Percentiles rank a stretch among this genome's conserved stretches.
phyloP scores from a whole-genome alignment of 1,140 invertebrate genomes.

The Epicauta chinensis region DNA sequence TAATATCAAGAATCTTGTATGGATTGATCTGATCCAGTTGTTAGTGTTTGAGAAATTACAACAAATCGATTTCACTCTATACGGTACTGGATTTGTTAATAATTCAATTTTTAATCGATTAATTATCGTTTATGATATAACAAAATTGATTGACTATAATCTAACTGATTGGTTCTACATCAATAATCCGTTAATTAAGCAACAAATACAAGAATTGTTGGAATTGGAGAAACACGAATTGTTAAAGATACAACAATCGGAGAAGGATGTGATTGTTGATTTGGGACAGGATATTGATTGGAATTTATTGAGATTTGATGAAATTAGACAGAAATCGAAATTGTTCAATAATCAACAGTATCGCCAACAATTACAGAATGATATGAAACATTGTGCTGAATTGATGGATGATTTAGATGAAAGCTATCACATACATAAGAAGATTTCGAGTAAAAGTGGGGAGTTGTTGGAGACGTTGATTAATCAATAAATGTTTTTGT shows the following conservation, averaged over 20 bases:
- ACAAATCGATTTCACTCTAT: conserved; percentile 26
- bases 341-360: conserved; percentile 1
- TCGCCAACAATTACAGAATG: conserved; percentile 8
- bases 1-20: conserved; percentile 24
- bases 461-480: background rate
- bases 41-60: conserved; percentile 29
- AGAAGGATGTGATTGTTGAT: conserved; percentile 2
- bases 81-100: conserved; percentile 17
- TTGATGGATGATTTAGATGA: conserved; percentile 30
- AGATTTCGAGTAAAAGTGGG: conserved; percentile 16
- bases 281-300: background rate
- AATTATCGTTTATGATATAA: conserved; percentile 33
- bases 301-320: background rate
- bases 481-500: background rate
- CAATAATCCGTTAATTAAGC: conserved; percentile 30
- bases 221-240: conserved; percentile 5
- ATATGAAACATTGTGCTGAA: conserved; percentile 19
- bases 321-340: conserved; percentile 1
- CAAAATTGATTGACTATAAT: conserved; percentile 22
- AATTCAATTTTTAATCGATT: conserved; percentile 30
- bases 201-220: conserved; percentile 17
- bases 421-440: conserved; percentile 29
- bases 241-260: background rate
- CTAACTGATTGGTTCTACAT: conserved; percentile 36
- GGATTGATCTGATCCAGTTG: conserved; percentile 34